These are phyloP conservation scores for Syritta pipiens DNA, from an alignment of 2,888 invertebrate genomes.

Conservation along the genomic window DNA sequence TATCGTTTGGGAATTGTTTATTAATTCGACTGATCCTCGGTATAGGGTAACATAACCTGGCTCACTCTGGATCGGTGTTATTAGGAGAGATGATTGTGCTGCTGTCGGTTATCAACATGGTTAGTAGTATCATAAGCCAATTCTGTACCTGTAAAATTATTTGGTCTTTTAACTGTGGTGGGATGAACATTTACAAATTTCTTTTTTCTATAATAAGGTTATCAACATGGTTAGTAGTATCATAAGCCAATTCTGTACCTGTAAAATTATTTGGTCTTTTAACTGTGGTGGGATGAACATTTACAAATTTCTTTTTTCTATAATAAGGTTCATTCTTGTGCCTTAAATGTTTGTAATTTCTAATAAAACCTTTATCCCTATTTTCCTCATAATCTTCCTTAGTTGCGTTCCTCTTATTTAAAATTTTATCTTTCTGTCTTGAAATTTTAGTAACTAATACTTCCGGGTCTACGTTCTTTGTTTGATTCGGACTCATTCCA, in stretches of 20 bases:
- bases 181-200: neutral
- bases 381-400: neutral
- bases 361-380: conserved; percentile 16
- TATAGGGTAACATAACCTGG: too few relatives aligned
- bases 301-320: neutral
- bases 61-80: too few relatives aligned
- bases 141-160: neutral
- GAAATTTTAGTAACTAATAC: neutral
- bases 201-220: neutral
- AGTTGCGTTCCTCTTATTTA: neutral
- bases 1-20: neutral
- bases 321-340: neutral
- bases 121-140: conserved; percentile 4
- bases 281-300: neutral
- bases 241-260: neutral
- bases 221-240: too few relatives aligned
- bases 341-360: neutral
- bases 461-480: neutral
- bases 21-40: too few relatives aligned
- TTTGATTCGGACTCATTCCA: neutral
- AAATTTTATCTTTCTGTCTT: neutral
- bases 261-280: neutral
- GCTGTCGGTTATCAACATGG: too few relatives aligned
- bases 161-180: neutral
- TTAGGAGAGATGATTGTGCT: too few relatives aligned